phyloP scores from a whole-genome alignment of 2,113 vertebrate genomes.

The Rhadina sibilatrix region DNA sequence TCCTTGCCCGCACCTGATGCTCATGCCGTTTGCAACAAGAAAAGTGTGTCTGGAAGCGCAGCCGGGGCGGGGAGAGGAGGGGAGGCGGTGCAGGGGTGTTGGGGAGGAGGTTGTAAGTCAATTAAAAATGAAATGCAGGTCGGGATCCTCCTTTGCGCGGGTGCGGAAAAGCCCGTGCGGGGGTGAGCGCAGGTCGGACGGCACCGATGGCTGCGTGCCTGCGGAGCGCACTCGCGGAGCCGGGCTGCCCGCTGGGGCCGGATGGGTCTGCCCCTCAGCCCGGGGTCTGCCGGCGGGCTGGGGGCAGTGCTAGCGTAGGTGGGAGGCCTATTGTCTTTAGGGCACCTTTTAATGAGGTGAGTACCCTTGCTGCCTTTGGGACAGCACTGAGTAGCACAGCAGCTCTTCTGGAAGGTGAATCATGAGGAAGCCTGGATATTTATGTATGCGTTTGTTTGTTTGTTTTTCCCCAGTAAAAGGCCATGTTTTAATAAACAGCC shows the following conservation, averaged over 20 bases:
- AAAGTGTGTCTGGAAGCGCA: not conserved
- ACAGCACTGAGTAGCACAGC: not conserved
- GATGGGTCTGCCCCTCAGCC: not conserved
- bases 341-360: not conserved
- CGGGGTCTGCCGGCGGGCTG: not conserved
- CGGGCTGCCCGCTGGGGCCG: accelerated
- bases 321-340: not conserved
- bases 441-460: accelerated
- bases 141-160: not conserved
- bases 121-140: not conserved
- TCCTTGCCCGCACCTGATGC: not conserved
- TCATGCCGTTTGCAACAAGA: not conserved
- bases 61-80: not conserved
- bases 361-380: not conserved
- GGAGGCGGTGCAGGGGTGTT: accelerated
- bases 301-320: accelerated
- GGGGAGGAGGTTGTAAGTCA: not conserved
- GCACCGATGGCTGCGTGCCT: accelerated
- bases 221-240: too few relatives aligned
- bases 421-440: not conserved
- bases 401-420: not conserved
- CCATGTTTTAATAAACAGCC: not conserved
- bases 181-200: not conserved
- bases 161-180: not conserved
- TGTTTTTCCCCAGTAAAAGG: not conserved